Conservation (phyloP, 2,888 invertebrate genomes). For the Leuctra nigra region DNA sequence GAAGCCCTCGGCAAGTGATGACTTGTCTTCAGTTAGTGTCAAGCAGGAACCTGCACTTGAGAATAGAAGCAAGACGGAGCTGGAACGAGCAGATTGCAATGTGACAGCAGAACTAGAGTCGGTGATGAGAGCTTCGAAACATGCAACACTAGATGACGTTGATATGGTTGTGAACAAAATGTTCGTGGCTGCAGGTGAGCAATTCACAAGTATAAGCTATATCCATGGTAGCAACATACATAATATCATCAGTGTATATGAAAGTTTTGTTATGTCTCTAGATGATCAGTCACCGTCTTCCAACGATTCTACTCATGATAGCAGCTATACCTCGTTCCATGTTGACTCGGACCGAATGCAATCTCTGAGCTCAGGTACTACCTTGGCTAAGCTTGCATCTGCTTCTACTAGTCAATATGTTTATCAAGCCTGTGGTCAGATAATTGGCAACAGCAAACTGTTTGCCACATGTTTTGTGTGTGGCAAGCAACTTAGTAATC, state of each 20-base stretch:
- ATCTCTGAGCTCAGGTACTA: not conserved
- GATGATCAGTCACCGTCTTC: not conserved
- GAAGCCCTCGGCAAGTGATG: too few species aligned
- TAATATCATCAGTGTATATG: not conserved
- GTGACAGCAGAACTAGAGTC: not conserved
- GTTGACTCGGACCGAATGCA: not conserved
- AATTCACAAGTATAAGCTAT: too few species aligned
- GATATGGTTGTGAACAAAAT: not conserved
- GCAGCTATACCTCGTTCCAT: not conserved
- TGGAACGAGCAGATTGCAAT: too few species aligned
- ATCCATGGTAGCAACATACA: not conserved
- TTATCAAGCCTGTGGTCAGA: not conserved
- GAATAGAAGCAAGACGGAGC: too few species aligned
- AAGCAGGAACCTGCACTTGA: too few species aligned
- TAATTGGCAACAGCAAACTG: slow-evolving; percentile 38
- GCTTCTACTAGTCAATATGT: slow-evolving; percentile 15
- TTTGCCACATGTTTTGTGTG: slow-evolving; percentile 73
- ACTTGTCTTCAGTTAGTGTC: too few species aligned
- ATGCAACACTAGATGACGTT: not conserved
- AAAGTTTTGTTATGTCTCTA: too few species aligned
- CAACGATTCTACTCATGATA: not conserved
- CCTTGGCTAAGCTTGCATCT: not conserved
- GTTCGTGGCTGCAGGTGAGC: not conserved
- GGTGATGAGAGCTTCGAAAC: not conserved
- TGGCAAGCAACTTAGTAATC: slow-evolving; percentile 82